Base-by-base conservation (phyloP, 2,888 invertebrate species). In the Steromphala cineraria region DNA sequence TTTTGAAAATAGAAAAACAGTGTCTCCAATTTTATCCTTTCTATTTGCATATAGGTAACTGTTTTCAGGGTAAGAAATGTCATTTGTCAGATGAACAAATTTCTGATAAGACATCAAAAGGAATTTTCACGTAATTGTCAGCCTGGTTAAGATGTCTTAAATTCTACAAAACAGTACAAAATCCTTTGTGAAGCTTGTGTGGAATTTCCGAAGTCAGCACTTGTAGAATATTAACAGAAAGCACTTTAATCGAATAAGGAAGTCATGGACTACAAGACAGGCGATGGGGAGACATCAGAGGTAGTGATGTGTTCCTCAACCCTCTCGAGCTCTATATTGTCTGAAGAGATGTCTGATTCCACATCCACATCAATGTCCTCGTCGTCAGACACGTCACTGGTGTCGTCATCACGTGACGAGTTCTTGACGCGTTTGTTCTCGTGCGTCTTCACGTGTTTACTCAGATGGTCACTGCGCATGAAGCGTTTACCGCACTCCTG, bases 401-500 rank as follows among this genome's bases (percentile, higher is more conserved):
- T 67, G 15, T 77, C 74, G 78, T 88, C 88, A 62, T 87, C 86
- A 78, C 81, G 81, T 19, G 36, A 79, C n/a, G 74, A 53, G 10
- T 28, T 74, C 13, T 81, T 83, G 19, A 79, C 31, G 13, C 86
- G 86, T 79, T 90, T 91, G 28, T 88, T 89, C 83, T 93, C 94
- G 88, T 98, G 98, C 0, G 98, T 98, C 90, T 97, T 95, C 81
- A 96, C 96, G 92, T 98, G 98, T 90, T 98, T 98, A 94, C 98
- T 98, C 81, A 98, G 94, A 92, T 98, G 98, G 92, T 98, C 98
- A 87, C 98, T 96, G 52, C 98, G 95, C 0, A 98, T 98, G 91
- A 98, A 98, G 82, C 96, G 95, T 94, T 98, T 98, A 0, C 97
- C 97, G 90, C 98, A 98, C 28, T 96, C 95, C 0, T 95, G 94